Conservation (phyloP, 1,140 invertebrate genomes). For the Coelopa frigida region DNA sequence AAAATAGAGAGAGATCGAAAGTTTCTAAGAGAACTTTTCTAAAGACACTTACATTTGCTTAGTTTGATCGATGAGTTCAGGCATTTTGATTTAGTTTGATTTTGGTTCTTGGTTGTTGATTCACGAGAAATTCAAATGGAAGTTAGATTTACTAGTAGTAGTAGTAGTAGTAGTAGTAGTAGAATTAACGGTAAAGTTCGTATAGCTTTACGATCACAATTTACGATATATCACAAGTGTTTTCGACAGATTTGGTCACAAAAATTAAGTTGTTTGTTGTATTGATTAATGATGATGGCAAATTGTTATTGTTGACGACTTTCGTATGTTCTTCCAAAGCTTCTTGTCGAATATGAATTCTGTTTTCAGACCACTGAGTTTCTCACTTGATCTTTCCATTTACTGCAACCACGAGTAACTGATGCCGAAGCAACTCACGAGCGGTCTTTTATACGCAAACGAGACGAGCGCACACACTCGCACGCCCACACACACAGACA, state of each 20-base stretch:
- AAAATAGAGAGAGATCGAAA: not conserved
- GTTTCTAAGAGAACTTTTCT: not conserved
- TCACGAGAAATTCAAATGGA: not conserved
- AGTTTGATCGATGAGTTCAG: slow-evolving; percentile 42
- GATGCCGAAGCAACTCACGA: too few relatives aligned
- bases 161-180: too few relatives aligned
- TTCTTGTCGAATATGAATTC: slow-evolving; percentile 42
- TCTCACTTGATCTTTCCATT: slow-evolving; percentile 45
- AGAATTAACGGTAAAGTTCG: not conserved
- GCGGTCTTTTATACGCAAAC: slow-evolving; percentile 32
- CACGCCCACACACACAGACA: too few relatives aligned
- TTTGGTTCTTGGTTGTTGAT: slow-evolving; percentile 2
- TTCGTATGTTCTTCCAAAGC: slow-evolving; percentile 43
- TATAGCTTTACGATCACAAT: slow-evolving; percentile 23
- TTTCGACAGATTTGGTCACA: slow-evolving; percentile 10
- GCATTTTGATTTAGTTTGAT: slow-evolving; percentile 29
- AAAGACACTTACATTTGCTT: slow-evolving; percentile 40
- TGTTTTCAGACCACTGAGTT: slow-evolving; percentile 40
- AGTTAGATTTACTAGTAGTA: slow-evolving; percentile 5
- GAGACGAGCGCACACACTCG: not conserved
- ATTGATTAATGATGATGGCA: not conserved
- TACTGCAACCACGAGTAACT: slow-evolving; percentile 42
- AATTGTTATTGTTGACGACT: slow-evolving; percentile 10
- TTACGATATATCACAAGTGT: slow-evolving; percentile 25
- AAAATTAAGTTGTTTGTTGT: slow-evolving; percentile 2